Percentiles rank a stretch among this genome's conserved stretches.
Conservation (phyloP, 2,113 vertebrate species). For the Megalops atlanticus region DNA sequence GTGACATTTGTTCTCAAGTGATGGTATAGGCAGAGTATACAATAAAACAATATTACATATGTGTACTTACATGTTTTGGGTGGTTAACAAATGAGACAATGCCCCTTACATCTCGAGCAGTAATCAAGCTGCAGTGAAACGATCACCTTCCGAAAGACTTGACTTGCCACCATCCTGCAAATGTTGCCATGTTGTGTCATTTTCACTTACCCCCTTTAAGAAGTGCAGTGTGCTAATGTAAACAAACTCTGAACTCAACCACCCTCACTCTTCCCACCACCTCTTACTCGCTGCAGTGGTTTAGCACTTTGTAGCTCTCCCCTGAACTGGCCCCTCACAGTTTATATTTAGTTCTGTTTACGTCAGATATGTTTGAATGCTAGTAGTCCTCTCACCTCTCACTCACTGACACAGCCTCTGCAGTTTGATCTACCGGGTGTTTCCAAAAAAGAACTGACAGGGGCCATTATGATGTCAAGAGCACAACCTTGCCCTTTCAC, state of each 20-base stretch:
- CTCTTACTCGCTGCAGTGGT: not conserved
- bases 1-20: not conserved
- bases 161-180: not conserved
- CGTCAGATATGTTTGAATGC: not conserved
- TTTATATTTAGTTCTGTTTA: not conserved
- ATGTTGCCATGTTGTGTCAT: not conserved
- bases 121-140: not conserved
- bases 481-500: not conserved
- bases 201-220: not conserved
- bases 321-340: not conserved
- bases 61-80: not conserved
- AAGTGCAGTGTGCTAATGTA: not conserved
- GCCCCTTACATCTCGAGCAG: not conserved
- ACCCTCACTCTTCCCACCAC: not conserved
- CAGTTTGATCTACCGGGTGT: not conserved
- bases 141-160: too few relatives aligned
- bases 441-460: not conserved
- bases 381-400: not conserved
- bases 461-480: not conserved
- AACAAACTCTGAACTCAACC: not conserved
- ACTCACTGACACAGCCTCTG: not conserved
- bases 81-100: not conserved
- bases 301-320: not conserved
- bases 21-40: too few relatives aligned
- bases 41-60: not conserved